A percentile compares a stretch with the other conserved stretches of the same genome.
These are phyloP conservation scores for Pseudotriccus pelzelni DNA, from an alignment of 2,797 vertebrate species.

Conservation along the genomic window DNA sequence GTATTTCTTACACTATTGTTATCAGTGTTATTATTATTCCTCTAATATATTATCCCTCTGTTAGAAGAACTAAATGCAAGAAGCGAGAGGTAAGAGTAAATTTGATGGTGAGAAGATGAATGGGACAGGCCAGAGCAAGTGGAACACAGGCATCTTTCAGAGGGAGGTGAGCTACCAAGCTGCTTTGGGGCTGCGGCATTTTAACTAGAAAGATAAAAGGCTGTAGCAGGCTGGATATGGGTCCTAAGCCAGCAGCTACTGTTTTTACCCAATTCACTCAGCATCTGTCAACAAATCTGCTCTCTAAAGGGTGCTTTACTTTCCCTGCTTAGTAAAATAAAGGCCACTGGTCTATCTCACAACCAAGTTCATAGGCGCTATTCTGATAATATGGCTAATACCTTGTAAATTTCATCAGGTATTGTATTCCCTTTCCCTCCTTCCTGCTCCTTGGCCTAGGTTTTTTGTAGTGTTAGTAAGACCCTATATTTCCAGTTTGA, in stretches of 20 bases:
- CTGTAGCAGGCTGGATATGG: not conserved
- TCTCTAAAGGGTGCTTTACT: not conserved
- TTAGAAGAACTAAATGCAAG: conserved; percentile 61
- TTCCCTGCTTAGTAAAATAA: not conserved
- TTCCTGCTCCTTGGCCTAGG: not conserved
- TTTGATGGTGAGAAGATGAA: conserved; percentile 60
- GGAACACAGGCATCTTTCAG: not conserved
- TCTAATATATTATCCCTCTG: conserved; percentile 64
- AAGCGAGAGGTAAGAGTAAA: conserved; percentile 46
- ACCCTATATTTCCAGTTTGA: not conserved
- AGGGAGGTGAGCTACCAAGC: not conserved
- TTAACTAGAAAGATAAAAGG: not conserved
- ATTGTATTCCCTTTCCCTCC: not conserved
- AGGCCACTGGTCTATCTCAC: not conserved
- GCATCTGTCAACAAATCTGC: not conserved
- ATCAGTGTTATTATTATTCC: conserved; percentile 73
- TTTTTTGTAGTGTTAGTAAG: not conserved
- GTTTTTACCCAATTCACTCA: not conserved
- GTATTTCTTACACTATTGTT: conserved; percentile 65
- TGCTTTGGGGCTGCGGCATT: not conserved
- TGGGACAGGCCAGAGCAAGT: conserved; percentile 45
- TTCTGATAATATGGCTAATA: not conserved
- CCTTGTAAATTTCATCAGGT: not conserved
- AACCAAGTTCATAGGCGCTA: not conserved
- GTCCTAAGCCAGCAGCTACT: not conserved